These are phyloP conservation scores for Pseudomyrmex pallidus DNA, from an alignment of 1,140 invertebrate species.

Conservation along the genomic window DNA sequence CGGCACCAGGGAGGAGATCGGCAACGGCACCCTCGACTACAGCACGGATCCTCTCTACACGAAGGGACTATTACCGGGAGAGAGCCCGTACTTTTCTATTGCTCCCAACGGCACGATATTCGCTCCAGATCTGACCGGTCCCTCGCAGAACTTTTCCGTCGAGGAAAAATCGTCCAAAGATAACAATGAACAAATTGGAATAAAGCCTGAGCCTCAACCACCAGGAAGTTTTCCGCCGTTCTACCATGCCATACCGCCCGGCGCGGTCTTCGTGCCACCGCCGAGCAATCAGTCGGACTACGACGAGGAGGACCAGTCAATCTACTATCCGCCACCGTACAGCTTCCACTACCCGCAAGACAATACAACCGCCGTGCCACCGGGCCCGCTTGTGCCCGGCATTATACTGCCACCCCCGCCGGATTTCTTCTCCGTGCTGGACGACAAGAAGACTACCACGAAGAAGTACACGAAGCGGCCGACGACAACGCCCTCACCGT, in stretches of 20 bases:
- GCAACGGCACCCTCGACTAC: slow-evolving; percentile 76
- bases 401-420: slow-evolving; percentile 94
- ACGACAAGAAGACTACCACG: slow-evolving; percentile 79
- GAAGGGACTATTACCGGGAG: slow-evolving; percentile 78
- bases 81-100: slow-evolving; percentile 78
- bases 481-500: slow-evolving; percentile 79
- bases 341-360: slow-evolving; percentile 93
- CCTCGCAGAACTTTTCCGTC: slow-evolving; percentile 56
- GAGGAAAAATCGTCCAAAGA: slow-evolving; percentile 39
- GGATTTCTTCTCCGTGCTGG: slow-evolving; percentile 91
- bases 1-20: slow-evolving; percentile 85
- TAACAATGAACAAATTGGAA: slow-evolving; percentile 63
- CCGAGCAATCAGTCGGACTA: slow-evolving; percentile 90
- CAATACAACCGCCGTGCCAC: slow-evolving; percentile 91
- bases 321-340: slow-evolving; percentile 95
- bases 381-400: slow-evolving; percentile 94
- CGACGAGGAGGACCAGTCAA: slow-evolving; percentile 94
- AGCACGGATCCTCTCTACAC: slow-evolving; percentile 75
- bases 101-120: slow-evolving; percentile 85
- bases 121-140: slow-evolving; percentile 81
- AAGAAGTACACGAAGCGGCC: slow-evolving; percentile 79
- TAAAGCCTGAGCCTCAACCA: slow-evolving; percentile 52
- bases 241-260: slow-evolving; percentile 88
- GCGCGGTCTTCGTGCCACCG: slow-evolving; percentile 89
- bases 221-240: slow-evolving; percentile 84